Conservation (phyloP, 2,888 invertebrate genomes). For the Chaitophorus viminalis region DNA sequence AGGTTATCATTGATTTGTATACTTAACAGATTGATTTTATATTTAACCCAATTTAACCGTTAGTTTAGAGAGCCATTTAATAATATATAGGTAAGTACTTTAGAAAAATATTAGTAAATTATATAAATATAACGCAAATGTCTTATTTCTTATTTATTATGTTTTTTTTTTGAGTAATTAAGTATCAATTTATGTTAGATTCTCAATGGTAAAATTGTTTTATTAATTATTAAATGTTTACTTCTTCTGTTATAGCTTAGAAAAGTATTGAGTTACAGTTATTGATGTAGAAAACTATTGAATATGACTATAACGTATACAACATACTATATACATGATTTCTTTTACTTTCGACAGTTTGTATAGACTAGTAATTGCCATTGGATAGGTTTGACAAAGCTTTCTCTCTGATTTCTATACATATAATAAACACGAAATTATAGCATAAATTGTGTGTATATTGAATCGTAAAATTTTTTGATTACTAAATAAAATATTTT, state of each 20-base stretch:
- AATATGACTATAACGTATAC: background rate
- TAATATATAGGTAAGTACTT: too few species aligned
- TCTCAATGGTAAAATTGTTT: background rate
- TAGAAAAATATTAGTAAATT: too few species aligned
- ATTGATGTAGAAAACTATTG: slow-evolving; percentile 15
- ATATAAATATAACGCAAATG: background rate
- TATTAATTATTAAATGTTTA: background rate
- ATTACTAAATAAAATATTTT: background rate
- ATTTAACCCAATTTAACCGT: too few species aligned
- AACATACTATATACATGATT: slow-evolving; percentile 23
- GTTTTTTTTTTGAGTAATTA: background rate
- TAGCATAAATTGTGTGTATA: background rate
- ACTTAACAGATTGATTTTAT: too few species aligned
- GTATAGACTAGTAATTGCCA: slow-evolving; percentile 27
- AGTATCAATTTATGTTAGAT: background rate
- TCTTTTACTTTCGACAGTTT: slow-evolving; percentile 55
- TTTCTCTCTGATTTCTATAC: slow-evolving; percentile 53
- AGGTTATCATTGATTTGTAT: too few species aligned
- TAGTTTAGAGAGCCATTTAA: too few species aligned
- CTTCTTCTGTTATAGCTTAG: background rate
- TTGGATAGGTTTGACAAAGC: slow-evolving; percentile 36
- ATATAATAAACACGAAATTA: slow-evolving; percentile 32
- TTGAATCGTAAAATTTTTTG: too few species aligned
- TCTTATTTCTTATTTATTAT: background rate
- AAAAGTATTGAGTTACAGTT: slow-evolving; percentile 23